These are phyloP conservation scores for Bombus ignitus DNA, from an alignment of 1,140 invertebrate species.

Conservation along the genomic window DNA sequence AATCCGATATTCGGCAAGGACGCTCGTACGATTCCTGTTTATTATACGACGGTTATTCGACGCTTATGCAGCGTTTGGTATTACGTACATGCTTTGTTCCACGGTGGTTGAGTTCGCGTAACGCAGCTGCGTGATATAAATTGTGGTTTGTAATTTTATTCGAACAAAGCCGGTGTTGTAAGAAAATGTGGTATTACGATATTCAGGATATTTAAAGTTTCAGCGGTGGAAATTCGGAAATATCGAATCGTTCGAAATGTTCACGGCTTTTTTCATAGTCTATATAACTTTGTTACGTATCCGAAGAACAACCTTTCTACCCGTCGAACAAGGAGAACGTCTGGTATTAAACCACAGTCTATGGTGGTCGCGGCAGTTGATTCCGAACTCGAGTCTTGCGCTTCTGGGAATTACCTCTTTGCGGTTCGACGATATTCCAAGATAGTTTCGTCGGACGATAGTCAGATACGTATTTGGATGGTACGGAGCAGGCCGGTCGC, in stretches of 20 bases:
- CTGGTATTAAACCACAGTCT: slow-evolving; percentile 22
- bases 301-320: background rate
- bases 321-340: background rate
- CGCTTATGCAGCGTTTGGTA: background rate
- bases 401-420: slow-evolving; percentile 18
- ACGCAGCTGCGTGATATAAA: background rate
- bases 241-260: too few species aligned
- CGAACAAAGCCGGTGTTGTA: too few species aligned
- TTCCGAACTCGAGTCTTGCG: background rate
- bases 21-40: background rate
- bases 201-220: too few species aligned
- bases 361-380: background rate
- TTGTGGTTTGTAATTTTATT: background rate
- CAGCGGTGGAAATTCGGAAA: too few species aligned
- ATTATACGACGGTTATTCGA: background rate
- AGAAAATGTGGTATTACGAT: fast-evolving
- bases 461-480: slow-evolving; percentile 11
- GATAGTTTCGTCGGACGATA: slow-evolving; percentile 30
- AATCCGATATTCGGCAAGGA: background rate
- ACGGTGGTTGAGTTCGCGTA: background rate
- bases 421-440: slow-evolving; percentile 25
- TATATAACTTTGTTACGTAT: background rate
- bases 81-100: background rate
- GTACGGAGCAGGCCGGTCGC: background rate
- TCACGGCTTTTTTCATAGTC: too few species aligned